Evolutionary conservation across 2,888 invertebrate species (phyloP), one percentile per base, ranked within the genome.

Genomic region (Agrotis exclamationis): DNA sequence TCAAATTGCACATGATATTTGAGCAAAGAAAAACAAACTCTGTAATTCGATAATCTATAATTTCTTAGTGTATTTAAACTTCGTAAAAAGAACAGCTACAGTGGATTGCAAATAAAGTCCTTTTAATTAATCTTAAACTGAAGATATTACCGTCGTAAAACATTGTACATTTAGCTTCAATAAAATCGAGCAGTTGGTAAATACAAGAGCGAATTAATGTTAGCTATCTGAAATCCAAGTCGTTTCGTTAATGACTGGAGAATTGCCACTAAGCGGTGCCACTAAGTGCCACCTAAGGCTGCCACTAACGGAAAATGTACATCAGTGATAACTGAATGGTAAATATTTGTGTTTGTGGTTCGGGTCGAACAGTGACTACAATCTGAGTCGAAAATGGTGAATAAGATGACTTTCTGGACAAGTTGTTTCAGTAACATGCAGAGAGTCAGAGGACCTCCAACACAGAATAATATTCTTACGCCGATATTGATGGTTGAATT

Each of bases 181-280:
- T 67, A 62, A 63, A 64, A 72, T 57, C 67, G 62, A 70, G 62
- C n/a, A 44, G n/a, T 63, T 62, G 9, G 47, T 63, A 58, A 79
- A 83, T 57, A 74, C 79, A 50, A 69, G 24, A 50, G 56, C 53
- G 47, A 70, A 79, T 74, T 63, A 74, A 79, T 74, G 75, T 64
- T 45, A 79, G 63, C 60, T 82, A 74, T 79, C 75, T 74, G 28
- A 54, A 80, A 67, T 74, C 57, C 57, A 51, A 74, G 74, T 82
- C 63, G 83, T 74, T 80, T 80, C 80, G 80, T 74, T 82, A 80
- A 80, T 82, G 83, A 80, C 69, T 74, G 60, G 65, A 79, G 83
- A 74, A 79, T 79, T 83, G 63, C 74, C 60, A 79, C 69, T 74
- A 74, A 82, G 69, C 80, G 83, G 60, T 74, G 54, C 79, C 63